These are phyloP conservation scores for Ganaspis sp. DNA, from an alignment of 1,140 invertebrate species.

Conservation along the genomic window DNA sequence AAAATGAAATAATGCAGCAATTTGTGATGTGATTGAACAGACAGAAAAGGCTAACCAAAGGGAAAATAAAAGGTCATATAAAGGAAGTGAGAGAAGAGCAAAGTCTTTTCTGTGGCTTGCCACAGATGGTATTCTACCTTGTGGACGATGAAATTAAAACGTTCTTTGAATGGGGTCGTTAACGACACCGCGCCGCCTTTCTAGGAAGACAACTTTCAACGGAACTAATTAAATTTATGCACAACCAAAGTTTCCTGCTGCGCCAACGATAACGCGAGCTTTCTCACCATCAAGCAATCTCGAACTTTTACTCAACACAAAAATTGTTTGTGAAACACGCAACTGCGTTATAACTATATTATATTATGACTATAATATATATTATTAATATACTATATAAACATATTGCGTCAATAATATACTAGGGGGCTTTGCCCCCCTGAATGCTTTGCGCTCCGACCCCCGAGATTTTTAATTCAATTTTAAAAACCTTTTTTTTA, in stretches of 20 bases:
- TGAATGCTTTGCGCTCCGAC: no score
- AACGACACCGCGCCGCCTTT: constrained; percentile 47
- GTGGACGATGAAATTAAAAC: constrained; percentile 57
- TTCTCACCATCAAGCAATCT: background rate
- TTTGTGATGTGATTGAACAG: no score
- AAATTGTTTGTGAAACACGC: no score
- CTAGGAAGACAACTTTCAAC: constrained; percentile 42
- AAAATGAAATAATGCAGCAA: no score
- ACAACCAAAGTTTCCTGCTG: background rate
- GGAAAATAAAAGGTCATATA: background rate
- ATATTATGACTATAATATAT: no score
- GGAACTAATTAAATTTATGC: constrained; percentile 61
- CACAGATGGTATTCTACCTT: background rate
- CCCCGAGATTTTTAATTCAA: no score
- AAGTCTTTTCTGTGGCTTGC: background rate
- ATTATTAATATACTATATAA: no score
- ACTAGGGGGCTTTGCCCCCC: no score
- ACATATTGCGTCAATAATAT: no score
- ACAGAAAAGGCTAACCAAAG: background rate
- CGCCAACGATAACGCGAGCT: background rate
- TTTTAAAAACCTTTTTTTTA: no score
- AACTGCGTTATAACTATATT: no score
- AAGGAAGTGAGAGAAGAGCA: background rate
- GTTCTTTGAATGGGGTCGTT: constrained; percentile 62
- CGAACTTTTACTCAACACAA: background rate